Evolutionary conservation across 2,797 vertebrate genomes (phyloP).

Genomic region (Pseudopleuronectes americanus): DNA sequence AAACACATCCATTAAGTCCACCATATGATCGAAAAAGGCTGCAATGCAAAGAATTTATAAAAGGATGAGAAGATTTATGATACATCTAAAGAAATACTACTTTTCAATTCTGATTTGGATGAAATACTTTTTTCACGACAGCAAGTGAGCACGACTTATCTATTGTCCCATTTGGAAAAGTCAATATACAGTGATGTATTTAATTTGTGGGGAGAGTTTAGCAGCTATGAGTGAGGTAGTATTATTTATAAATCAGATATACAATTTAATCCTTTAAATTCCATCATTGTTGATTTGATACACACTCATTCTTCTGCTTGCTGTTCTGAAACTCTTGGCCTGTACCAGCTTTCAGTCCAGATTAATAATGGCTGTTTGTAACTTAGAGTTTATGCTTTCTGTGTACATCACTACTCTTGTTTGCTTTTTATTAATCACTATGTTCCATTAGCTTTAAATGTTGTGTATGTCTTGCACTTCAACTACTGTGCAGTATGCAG

Average conservation of each 20-base stretch:
- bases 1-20: slow-evolving; percentile 45
- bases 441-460: slow-evolving; percentile 71
- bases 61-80: slow-evolving; percentile 11
- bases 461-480: slow-evolving; percentile 78
- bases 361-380: slow-evolving; percentile 87
- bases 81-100: slow-evolving; percentile 26
- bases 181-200: slow-evolving; percentile 5
- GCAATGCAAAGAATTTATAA: slow-evolving; percentile 26
- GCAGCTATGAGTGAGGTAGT: background rate
- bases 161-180: slow-evolving; percentile 16
- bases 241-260: slow-evolving; percentile 17
- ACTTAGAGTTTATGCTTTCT: slow-evolving; percentile 87
- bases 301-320: slow-evolving; percentile 35
- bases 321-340: slow-evolving; percentile 54
- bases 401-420: slow-evolving; percentile 84
- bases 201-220: background rate
- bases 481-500: slow-evolving; percentile 55
- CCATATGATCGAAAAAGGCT: slow-evolving; percentile 14
- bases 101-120: slow-evolving; percentile 27
- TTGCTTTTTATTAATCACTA: slow-evolving; percentile 85
- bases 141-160: slow-evolving; percentile 8
- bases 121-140: slow-evolving; percentile 22
- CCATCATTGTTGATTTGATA: slow-evolving; percentile 3
- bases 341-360: slow-evolving; percentile 82
- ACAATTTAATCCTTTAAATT: too few relatives aligned